phyloP scores from a whole-genome alignment of 2,797 vertebrate genomes.

The Fistularia commersonii region DNA sequence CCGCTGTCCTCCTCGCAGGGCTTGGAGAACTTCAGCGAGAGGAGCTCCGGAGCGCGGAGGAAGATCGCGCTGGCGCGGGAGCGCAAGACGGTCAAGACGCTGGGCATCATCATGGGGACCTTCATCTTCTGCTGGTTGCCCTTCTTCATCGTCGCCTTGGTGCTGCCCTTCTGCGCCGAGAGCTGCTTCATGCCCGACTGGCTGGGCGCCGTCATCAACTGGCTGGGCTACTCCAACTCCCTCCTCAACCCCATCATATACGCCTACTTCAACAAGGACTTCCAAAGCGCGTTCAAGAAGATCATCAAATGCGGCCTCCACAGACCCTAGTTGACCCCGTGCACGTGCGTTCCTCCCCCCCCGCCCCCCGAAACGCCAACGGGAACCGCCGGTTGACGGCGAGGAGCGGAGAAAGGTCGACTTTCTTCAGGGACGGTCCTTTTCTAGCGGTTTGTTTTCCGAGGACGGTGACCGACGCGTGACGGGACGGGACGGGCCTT shows the following conservation, averaged over 20 bases:
- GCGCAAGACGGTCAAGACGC: constrained; percentile 93
- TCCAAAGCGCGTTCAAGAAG: constrained; percentile 98
- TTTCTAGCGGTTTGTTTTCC: constrained; percentile 22
- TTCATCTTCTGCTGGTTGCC: constrained; percentile 99
- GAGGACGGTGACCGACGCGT: constrained; percentile 29
- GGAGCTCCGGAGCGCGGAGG: constrained; percentile 82
- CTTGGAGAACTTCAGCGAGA: constrained; percentile 82
- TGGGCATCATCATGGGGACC: constrained; percentile 98
- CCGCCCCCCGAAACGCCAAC: constrained; percentile 13
- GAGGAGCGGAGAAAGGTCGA: constrained; percentile 27
- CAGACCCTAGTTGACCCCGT: constrained; percentile 63
- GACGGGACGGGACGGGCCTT: no score
- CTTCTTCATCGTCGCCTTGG: constrained; percentile 95
- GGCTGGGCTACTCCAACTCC: constrained; percentile 98
- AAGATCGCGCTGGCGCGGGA: constrained; percentile 91
- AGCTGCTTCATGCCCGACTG: constrained; percentile 90
- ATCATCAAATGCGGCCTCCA: constrained; percentile 94
- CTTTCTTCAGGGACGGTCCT: constrained; percentile 62
- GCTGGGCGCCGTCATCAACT: constrained; percentile 91
- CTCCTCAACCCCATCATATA: constrained; percentile 97
- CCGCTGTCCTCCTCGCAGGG: constrained; percentile 68
- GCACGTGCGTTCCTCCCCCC: background rate
- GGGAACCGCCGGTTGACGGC: constrained; percentile 24
- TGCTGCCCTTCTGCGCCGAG: constrained; percentile 89
- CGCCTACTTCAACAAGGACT: constrained; percentile 99